Conservation (phyloP, 2,113 vertebrate genomes). For the Struthio camelus region DNA sequence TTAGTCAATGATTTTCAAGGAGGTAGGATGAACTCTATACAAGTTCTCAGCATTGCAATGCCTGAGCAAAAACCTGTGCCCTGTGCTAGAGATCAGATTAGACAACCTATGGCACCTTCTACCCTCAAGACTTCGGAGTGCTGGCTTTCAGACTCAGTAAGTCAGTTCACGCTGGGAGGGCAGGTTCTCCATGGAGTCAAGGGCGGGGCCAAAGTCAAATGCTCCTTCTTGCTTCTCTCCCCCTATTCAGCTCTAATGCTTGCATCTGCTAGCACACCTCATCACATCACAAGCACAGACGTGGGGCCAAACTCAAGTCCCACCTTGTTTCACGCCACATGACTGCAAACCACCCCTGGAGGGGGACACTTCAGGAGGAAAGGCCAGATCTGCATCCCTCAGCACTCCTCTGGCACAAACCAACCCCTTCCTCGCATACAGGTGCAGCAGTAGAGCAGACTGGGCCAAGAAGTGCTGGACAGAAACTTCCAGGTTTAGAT, state of each 20-base stretch:
- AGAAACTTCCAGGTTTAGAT: background rate
- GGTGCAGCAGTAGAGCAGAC: background rate
- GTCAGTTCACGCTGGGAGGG: background rate
- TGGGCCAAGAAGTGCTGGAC: background rate
- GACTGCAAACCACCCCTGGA: background rate
- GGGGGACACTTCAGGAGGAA: background rate
- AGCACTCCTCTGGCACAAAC: background rate
- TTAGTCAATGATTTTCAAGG: background rate
- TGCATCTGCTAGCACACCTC: background rate
- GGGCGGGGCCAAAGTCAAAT: background rate
- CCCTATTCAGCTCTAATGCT: background rate
- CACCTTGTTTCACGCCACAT: background rate
- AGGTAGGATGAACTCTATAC: background rate
- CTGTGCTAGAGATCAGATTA: background rate
- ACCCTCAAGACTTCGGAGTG: background rate
- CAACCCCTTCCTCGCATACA: background rate
- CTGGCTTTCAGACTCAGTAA: background rate
- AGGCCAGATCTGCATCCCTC: background rate
- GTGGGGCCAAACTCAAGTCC: background rate
- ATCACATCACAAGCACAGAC: accelerated
- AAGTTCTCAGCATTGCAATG: background rate
- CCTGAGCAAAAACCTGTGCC: background rate
- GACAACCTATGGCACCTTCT: background rate
- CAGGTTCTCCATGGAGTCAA: background rate
- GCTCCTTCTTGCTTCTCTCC: background rate